Conservation (phyloP, 2,797 vertebrate species). For the Aulostomus chinensis region DNA sequence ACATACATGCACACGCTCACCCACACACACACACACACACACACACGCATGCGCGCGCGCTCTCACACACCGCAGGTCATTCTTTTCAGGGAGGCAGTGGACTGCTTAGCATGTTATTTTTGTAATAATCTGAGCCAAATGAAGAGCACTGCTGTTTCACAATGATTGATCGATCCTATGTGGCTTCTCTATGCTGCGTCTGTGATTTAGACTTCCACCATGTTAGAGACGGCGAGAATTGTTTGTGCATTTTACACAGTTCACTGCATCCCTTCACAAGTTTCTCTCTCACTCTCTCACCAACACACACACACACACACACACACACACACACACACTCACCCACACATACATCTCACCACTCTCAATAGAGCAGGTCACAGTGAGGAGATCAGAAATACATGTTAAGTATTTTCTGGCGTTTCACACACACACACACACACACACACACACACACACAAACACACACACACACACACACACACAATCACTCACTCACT, state of each 20-base stretch:
- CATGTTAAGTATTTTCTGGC: slow-evolving; percentile 61
- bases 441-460: slow-evolving; percentile 1
- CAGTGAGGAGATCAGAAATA: slow-evolving; percentile 78
- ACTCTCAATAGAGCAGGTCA: slow-evolving; percentile 58
- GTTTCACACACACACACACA: slow-evolving; percentile 25
- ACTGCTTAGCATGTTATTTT: not conserved
- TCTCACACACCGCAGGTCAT: slow-evolving; percentile 10
- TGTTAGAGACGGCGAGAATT: slow-evolving; percentile 7
- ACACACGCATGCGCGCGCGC: slow-evolving; percentile 8
- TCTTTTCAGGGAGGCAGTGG: slow-evolving; percentile 21
- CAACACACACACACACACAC: slow-evolving; percentile 7
- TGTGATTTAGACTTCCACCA: not conserved
- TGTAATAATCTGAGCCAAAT: slow-evolving; percentile 8
- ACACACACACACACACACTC: slow-evolving; percentile 18
- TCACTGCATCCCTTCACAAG: slow-evolving; percentile 25
- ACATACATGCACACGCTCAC: slow-evolving; percentile 23
- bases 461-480: slow-evolving; percentile 6
- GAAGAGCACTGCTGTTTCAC: no score
- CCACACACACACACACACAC: slow-evolving; percentile 8
- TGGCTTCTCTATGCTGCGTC: no score
- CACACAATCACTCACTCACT: no score
- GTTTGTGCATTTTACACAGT: slow-evolving; percentile 19
- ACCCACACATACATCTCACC: slow-evolving; percentile 20
- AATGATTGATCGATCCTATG: no score
- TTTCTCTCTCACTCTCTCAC: slow-evolving; percentile 1